Evolutionary conservation across 2,113 vertebrate genomes (phyloP), one percentile per base, ranked within the genome.

Genomic region (Butastur rufipennis): DNA sequence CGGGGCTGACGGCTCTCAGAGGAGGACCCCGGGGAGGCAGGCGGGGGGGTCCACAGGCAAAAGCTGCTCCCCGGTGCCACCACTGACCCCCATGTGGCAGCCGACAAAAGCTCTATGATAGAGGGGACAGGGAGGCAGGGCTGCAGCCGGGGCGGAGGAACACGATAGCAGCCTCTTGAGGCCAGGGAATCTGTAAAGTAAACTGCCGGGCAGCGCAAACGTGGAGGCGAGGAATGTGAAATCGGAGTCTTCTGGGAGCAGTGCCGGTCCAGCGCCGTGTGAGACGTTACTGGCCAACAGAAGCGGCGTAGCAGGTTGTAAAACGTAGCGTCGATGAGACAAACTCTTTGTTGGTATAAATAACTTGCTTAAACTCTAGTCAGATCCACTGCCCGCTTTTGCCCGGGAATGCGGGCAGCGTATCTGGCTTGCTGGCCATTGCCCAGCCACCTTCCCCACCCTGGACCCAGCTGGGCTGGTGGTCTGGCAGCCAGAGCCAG

Each of bases 141-240:
- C 66, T 86, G 59, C 0, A 27, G 86, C 88, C 2, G 14, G 56
- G 26, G 55, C 1, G 4, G 27, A 74, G 65, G 91, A 94, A 96
- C 40, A 79, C 5, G 83, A 96, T 95, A 96, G 86, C 86, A 91
- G 77, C 40, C 62, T 89, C 73, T 78, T 0, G 10, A 93, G 90
- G 96, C 95, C 93, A 91, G 91, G 53, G 86, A 97, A 94, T 96
- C 93, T 95, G 94, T 93, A 95, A 95, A 94, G 86, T 87, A 97
- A 97, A 95, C 94, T 8, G 0, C 73, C 0, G 32, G 84, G 73
- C 77, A 91, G 78, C 2, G 0, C 1, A 53, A 81, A 84, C 0
- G 1, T 81, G 52, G 91, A 97, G 88, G 88, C 92, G 93, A 96
- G 93, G 96, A 96, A 97, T 97, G 91, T 95, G 95, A 96, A 95